Base-by-base conservation (phyloP, 2,113 vertebrate genomes). In the Symphodus melops region DNA sequence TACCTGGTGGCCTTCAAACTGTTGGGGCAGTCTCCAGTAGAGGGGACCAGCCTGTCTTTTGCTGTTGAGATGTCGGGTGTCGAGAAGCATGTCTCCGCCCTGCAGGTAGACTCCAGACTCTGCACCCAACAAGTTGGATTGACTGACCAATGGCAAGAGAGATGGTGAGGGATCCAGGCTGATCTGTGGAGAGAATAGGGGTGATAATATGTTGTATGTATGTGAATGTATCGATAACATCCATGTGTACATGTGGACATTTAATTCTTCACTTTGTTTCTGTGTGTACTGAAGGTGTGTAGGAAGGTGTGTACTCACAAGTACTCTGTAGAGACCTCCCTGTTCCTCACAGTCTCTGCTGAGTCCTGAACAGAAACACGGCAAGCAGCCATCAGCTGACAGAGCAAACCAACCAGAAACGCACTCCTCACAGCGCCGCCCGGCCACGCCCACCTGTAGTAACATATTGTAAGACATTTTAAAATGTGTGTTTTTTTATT, bases 301-400 rank as follows among this genome's bases (percentile, higher is more conserved):
- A 2, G 57, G 9, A 10, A 28, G 4, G 42, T 44, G 42, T 44
- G 42, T 44, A 64, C 82, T 95, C 79, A 99, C 97, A 0, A 86
- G 94, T 12, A 81, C 88, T 86, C 95, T 89, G 78, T 92, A 81
- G 0, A 97, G 87, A 0, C 94, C 96, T 71, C 96, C 92, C 9
- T 90, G 63, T 78, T 98, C 97, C 0, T 92, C 94, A 77, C 98
- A 99, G 53, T 85, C 65, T 0, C 58, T 68, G 0, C 96, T 95
- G 12, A 96, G 78, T 9, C 97, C 96, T 0, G 93, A 99, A 85
- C 97, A 99, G 92, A 97, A 99, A 79, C 98, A 99, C 0, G 81
- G 91, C 11, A 86, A 94, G 83, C 98, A 99, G 0, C 97, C 98
- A 0, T 82, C 68, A 0, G 63, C 56, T 0, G 75, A 92, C 16